Evolutionary conservation across 2,888 invertebrate genomes (phyloP).

Genomic region (Luperina testacea): DNA sequence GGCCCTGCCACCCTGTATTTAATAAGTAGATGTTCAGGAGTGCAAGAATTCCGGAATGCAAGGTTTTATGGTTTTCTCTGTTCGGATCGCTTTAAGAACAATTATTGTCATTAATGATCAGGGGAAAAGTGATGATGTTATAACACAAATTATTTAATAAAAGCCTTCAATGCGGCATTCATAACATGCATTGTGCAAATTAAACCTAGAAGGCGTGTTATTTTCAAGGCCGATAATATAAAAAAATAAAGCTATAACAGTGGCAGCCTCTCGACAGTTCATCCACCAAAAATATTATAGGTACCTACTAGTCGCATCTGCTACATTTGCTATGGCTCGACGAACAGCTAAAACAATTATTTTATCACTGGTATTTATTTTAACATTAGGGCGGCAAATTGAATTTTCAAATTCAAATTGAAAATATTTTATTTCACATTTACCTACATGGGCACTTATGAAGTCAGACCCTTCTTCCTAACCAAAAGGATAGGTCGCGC

Average conservation of each 20-base stretch:
- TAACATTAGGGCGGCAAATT: neutral
- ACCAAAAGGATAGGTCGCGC: neutral
- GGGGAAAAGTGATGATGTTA: neutral
- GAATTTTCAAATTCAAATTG: neutral
- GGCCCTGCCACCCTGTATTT: too few species aligned
- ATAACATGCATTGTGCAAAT: constrained; percentile 13
- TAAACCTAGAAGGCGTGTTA: neutral
- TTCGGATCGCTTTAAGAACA: neutral
- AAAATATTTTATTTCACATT: neutral
- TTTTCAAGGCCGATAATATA: neutral
- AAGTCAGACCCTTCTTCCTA: neutral
- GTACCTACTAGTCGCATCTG: constrained; percentile 27
- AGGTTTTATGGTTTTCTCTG: neutral
- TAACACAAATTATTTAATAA: neutral
- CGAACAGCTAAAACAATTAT: constrained; percentile 26
- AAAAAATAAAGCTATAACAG: neutral
- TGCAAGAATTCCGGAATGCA: neutral
- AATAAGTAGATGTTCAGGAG: too few species aligned
- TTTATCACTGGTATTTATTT: constrained; percentile 3
- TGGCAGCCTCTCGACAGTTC: neutral
- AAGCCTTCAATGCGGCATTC: neutral
- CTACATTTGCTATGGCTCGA: constrained; percentile 13
- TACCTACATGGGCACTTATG: neutral
- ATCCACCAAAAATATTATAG: constrained; percentile 9
- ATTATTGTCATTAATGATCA: neutral